Percentiles rank a stretch among this genome's conserved stretches.
phyloP scores from a whole-genome alignment of 1,140 invertebrate genomes.

The Coptotermes formosanus region DNA sequence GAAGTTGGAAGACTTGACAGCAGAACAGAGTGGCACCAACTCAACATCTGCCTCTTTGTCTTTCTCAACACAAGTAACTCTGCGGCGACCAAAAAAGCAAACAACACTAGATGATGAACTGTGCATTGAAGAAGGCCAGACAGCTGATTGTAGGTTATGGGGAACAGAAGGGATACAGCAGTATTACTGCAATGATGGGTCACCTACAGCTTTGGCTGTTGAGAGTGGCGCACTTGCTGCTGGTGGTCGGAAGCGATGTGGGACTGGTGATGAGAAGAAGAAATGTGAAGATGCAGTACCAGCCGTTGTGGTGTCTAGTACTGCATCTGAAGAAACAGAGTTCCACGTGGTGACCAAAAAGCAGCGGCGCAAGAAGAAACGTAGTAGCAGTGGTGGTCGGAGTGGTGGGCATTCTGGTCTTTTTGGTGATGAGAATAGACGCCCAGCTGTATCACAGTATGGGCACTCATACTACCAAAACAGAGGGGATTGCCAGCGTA shows the following conservation, averaged over 20 bases:
- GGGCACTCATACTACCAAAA: conserved; percentile 6
- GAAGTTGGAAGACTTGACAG: conserved; percentile 66
- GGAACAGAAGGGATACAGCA: conserved; percentile 58
- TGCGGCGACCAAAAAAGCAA: conserved; percentile 48
- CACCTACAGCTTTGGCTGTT: conserved; percentile 35
- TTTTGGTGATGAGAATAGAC: conserved; percentile 29
- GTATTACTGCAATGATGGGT: conserved; percentile 49
- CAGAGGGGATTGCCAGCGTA: conserved; percentile 18
- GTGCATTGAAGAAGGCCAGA: conserved; percentile 31
- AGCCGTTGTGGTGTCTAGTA: neutral
- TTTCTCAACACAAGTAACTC: neutral
- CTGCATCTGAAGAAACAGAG: conserved; percentile 47
- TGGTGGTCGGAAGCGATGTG: conserved; percentile 20
- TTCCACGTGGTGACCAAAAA: conserved; percentile 73
- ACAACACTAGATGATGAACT: conserved; percentile 45
- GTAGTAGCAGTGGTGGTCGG: conserved; percentile 40
- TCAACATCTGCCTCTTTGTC: neutral
- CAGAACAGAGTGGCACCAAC: conserved; percentile 2
- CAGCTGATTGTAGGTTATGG: conserved; percentile 58
- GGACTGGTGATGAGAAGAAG: conserved; percentile 2
- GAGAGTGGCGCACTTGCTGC: neutral
- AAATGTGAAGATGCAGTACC: neutral
- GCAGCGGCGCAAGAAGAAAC: conserved; percentile 65
- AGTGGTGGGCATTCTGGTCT: neutral
- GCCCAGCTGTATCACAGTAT: neutral